Base-by-base conservation (phyloP, 53 echinoderm and acorn worm species). In the Echinometra lucunter region DNA sequence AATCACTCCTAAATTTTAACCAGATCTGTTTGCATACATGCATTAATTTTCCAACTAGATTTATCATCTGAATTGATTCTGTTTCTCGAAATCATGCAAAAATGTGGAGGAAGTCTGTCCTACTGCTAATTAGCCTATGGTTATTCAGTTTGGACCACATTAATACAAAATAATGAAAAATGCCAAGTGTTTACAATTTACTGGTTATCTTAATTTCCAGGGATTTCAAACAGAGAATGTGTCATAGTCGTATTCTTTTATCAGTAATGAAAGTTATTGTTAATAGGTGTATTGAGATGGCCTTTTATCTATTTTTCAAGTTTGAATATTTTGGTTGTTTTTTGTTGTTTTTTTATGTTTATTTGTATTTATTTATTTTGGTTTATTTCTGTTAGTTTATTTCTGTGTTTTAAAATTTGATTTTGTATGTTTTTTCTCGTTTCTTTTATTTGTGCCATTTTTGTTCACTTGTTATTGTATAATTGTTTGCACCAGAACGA, bases 401-500 rank as follows among this genome's bases (percentile, higher is more conserved):
- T 85, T 85, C 4, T n/a, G n/a, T n/a, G n/a, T n/a, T n/a, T n/a
- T n/a, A n/a, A n/a, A n/a, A n/a, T n/a, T n/a, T 27, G 13, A 1
- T 49, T n/a, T n/a, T 47, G n/a, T 85, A 49, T 85, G 3, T 47
- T 27, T n/a, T 85, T 12, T 12, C n/a, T 85, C 49, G 8, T 47
- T 85, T 47, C 45, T 40, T 38, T 78, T 37, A 23, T 78, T 78
- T 78, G n/a, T 78, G 35, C 35, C 28, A 72, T 35, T 34, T 72
- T 53, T 72, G 12, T 34, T 78, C 8, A 19, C 6, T 38, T 78
- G 6, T 78, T 78, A 1, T 19, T 38, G 21, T 85, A 13, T 27
- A n/a, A 8, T 85, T 85, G 45, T 85, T 85, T 85, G 85, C 85
- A 85, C 85, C 85, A 85, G 49, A 85, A 85, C 49, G 85, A 85